These are phyloP conservation scores for Heterodera schachtii DNA, from an alignment of 1,140 invertebrate species.

Conservation along the genomic window DNA sequence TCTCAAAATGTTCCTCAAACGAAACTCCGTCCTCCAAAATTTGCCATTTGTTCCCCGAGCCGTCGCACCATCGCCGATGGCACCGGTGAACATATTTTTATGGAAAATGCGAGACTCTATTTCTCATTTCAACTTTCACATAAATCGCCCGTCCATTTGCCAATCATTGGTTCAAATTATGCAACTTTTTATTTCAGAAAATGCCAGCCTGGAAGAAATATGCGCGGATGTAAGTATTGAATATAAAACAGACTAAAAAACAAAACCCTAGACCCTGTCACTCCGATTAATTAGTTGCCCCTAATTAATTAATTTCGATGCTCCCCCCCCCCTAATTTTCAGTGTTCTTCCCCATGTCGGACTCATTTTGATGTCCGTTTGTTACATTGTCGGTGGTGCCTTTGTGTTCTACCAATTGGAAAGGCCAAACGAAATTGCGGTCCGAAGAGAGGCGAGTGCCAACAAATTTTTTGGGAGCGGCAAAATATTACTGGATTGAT, in stretches of 20 bases:
- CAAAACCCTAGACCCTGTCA: too few relatives aligned
- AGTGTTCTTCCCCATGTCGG: slow-evolving; percentile 52
- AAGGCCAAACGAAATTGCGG: slow-evolving; percentile 49
- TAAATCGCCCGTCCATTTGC: not conserved
- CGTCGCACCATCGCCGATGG: not conserved
- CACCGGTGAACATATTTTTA: not conserved
- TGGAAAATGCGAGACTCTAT: too few relatives aligned
- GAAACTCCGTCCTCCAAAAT: slow-evolving; percentile 12
- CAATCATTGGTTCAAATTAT: slow-evolving; percentile 7
- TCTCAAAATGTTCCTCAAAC: slow-evolving; percentile 24
- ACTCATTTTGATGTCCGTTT: slow-evolving; percentile 49
- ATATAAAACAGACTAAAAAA: too few relatives aligned
- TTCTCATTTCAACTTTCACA: too few relatives aligned
- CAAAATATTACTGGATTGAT: not conserved
- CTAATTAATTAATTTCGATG: too few relatives aligned
- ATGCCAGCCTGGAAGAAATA: slow-evolving; percentile 57
- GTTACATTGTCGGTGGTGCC: slow-evolving; percentile 55
- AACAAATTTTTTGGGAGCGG: not conserved
- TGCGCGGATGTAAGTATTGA: slow-evolving; percentile 36
- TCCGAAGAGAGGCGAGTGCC: slow-evolving; percentile 36
- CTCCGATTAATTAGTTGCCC: too few relatives aligned
- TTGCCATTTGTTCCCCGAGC: slow-evolving; percentile 27
- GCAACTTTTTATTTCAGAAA: slow-evolving; percentile 28
- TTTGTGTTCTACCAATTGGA: slow-evolving; percentile 53
- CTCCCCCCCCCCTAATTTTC: not conserved